Evolutionary conservation across 2,113 vertebrate species (phyloP).

Genomic region (Tichodroma muraria): DNA sequence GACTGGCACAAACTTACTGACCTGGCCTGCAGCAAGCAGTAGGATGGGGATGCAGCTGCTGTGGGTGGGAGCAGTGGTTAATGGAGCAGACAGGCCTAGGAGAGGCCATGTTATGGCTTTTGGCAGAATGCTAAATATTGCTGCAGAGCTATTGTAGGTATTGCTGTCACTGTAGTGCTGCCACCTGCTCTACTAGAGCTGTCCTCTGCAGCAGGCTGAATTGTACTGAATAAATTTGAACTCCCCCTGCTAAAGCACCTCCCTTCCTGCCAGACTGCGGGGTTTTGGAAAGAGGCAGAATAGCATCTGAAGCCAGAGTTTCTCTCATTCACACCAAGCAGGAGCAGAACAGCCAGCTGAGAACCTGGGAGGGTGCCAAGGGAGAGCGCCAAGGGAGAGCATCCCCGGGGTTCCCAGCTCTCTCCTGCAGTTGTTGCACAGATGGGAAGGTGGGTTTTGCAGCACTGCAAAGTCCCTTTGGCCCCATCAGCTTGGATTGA

Average conservation of each 20-base stretch:
- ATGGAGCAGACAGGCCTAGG: neutral
- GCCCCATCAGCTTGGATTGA: neutral
- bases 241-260: neutral
- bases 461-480: neutral
- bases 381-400: slow-evolving; percentile 2
- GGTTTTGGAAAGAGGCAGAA: neutral
- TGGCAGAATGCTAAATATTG: neutral
- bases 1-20: neutral
- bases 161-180: neutral
- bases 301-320: neutral
- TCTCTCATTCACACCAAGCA: neutral
- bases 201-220: neutral
- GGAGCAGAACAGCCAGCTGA: neutral
- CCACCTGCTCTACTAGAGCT: neutral
- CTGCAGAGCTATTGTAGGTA: neutral
- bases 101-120: neutral
- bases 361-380: neutral
- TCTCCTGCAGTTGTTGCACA: neutral
- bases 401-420: neutral
- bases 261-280: neutral
- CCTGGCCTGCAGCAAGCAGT: neutral
- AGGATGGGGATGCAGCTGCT: neutral
- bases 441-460: neutral
- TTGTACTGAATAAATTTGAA: slow-evolving; percentile 9
- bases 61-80: neutral